Evolutionary conservation across 2,113 vertebrate species (phyloP).

Genomic region (Donacobius atricapilla): DNA sequence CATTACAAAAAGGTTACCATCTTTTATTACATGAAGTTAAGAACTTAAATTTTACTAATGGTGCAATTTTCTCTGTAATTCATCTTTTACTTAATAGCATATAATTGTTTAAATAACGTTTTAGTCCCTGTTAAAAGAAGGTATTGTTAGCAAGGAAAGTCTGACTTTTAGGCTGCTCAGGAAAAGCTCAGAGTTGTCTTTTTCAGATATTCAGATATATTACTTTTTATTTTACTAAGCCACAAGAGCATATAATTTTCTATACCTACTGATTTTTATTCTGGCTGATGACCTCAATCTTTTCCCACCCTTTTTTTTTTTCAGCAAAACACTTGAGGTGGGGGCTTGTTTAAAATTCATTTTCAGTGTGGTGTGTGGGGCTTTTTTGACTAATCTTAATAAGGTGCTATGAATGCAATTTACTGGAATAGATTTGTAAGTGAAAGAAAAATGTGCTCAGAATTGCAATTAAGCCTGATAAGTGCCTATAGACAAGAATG

Average conservation of each 20-base stretch:
- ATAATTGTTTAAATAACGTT: conserved; percentile 70
- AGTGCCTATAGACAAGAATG: neutral
- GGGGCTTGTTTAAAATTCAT: conserved; percentile 2
- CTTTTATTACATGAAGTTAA: conserved; percentile 63
- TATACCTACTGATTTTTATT: neutral
- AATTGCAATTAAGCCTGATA: conserved; percentile 20
- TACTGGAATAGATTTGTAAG: conserved; percentile 19
- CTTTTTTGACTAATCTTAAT: neutral
- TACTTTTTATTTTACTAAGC: neutral
- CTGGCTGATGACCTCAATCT: neutral
- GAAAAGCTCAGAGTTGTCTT: neutral
- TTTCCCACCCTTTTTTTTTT: neutral
- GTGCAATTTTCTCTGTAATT: conserved; percentile 69
- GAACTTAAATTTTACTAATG: conserved; percentile 74
- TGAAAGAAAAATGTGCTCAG: conserved; percentile 12
- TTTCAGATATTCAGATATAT: neutral
- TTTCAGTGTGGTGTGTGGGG: neutral
- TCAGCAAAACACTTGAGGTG: neutral
- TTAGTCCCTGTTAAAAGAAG: conserved; percentile 37
- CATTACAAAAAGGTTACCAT: conserved; percentile 59
- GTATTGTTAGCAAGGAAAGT: conserved; percentile 37
- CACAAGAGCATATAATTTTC: neutral
- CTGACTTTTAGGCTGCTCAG: neutral
- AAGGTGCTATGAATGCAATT: conserved; percentile 22
- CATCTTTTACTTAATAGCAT: conserved; percentile 67